Evolutionary conservation across 2,888 invertebrate species (phyloP).

Genomic region (Polietes domitor): DNA sequence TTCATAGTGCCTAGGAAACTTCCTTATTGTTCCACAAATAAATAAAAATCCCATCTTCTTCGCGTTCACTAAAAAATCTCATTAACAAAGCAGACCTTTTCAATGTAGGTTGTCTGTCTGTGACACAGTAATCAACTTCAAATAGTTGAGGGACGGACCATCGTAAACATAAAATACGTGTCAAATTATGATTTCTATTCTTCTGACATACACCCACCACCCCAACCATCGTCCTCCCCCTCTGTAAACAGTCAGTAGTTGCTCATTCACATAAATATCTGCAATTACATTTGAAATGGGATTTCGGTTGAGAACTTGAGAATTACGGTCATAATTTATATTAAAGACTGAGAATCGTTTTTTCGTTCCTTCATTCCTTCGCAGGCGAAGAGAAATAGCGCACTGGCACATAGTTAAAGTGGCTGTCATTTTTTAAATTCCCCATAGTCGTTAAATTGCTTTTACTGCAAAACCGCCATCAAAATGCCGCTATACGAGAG

Average conservation of each 20-base stretch:
- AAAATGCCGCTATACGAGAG: constrained; percentile 52
- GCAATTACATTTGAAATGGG: constrained; percentile 22
- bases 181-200: constrained; percentile 38
- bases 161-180: constrained; percentile 41
- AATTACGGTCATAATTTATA: constrained; percentile 58
- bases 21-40: no score
- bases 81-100: no score
- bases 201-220: constrained; percentile 54
- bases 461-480: constrained; percentile 63
- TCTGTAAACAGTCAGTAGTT: neutral
- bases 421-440: constrained; percentile 65
- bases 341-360: constrained; percentile 5
- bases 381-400: neutral
- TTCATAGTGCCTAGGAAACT: no score
- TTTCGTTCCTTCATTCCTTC: constrained; percentile 8
- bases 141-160: neutral
- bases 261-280: neutral
- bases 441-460: constrained; percentile 61
- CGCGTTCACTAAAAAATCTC: neutral
- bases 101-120: neutral
- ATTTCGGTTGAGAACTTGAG: constrained; percentile 10
- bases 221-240: neutral
- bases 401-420: constrained; percentile 46
- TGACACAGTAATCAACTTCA: neutral
- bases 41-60: no score